Conservation (phyloP, 2,888 invertebrate species). For the Papilio demoleus region DNA sequence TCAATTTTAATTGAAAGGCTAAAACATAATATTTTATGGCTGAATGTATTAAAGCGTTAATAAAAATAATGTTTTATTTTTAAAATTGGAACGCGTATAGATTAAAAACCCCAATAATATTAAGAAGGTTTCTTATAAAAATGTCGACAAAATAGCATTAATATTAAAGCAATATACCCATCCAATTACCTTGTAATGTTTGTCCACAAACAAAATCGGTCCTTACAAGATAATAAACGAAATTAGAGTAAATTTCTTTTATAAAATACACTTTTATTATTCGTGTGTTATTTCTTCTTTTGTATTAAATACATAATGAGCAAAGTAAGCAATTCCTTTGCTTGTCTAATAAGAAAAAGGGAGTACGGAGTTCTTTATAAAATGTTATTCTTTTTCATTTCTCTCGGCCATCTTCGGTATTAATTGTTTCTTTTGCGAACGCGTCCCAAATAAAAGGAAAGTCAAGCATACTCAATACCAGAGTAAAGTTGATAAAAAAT, state of each 20-base stretch:
- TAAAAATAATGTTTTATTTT: too few species aligned
- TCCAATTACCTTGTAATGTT: conserved; percentile 3
- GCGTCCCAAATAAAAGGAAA: conserved; percentile 24
- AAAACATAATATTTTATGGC: too few species aligned
- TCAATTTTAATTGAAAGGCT: too few species aligned
- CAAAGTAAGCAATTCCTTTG: conserved; percentile 25
- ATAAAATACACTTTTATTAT: conserved; percentile 15
- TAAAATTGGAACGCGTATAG: conserved; percentile 7
- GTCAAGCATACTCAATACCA: conserved; percentile 2
- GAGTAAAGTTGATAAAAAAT: neutral
- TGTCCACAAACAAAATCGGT: conserved; percentile 18
- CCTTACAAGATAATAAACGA: conserved; percentile 16
- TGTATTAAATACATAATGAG: conserved; percentile 24
- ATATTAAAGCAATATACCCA: conserved; percentile 8
- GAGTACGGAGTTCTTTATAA: conserved; percentile 15
- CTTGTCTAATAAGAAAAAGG: conserved; percentile 32
- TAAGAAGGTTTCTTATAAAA: conserved; percentile 4
- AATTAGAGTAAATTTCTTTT: conserved; percentile 15
- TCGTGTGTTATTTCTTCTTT: conserved; percentile 16
- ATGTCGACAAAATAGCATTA: conserved; percentile 9
- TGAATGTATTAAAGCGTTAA: too few species aligned
- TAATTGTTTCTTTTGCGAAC: conserved; percentile 35
- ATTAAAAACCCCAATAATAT: conserved; percentile 14
- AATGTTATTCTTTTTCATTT: conserved; percentile 25
- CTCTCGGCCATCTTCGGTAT: conserved; percentile 2